Evolutionary conservation across 2,797 vertebrate genomes (phyloP), one percentile per base, ranked within the genome.

Genomic region (Phoxinus dragarum): DNA sequence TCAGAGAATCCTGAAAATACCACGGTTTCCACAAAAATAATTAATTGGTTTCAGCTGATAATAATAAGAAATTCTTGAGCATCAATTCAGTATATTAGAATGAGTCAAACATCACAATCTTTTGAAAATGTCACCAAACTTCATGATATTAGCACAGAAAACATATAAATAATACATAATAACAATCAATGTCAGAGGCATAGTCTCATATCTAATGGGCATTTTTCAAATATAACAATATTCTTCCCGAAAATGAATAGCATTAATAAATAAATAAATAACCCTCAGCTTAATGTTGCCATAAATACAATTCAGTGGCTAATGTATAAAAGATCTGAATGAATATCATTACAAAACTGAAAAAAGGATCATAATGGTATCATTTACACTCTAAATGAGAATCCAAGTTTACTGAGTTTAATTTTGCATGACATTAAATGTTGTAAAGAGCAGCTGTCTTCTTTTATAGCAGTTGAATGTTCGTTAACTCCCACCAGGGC

Each of bases 341-440:
- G 23, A 78, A 44, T 44, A 10, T 21, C 56, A 80, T 80, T 80
- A 49, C 40, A 47, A 47, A 80, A 67, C 9, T 67, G n/a, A 21
- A 38, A n/a, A 40, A 52, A 67, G 9, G 4, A 66, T 19, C 42
- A 67, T 31, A 47, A 34, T 49, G 4, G 49, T 40, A 49, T 80
- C 17, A 82, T 81, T 79, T 69, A 21, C 67, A 16, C n/a, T 87
- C 42, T 54, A 86, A 90, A 31, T 40, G 52, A 82, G 21, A 54
- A 85, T 66, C 75, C n/a, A 40, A 71, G 47, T 69, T 68, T 64
- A 83, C n/a, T 71, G 36, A 42, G 42, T 81, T 72, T 83, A 66
- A 86, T 87, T 85, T 84, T 42, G 80, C 49, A 71, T 85, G 81
- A 81, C 77, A 80, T 78, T 56, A 78, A 84, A 88, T 44, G 44